Conservation (phyloP, 2,888 invertebrate species). For the Oscheius myriophilus region DNA sequence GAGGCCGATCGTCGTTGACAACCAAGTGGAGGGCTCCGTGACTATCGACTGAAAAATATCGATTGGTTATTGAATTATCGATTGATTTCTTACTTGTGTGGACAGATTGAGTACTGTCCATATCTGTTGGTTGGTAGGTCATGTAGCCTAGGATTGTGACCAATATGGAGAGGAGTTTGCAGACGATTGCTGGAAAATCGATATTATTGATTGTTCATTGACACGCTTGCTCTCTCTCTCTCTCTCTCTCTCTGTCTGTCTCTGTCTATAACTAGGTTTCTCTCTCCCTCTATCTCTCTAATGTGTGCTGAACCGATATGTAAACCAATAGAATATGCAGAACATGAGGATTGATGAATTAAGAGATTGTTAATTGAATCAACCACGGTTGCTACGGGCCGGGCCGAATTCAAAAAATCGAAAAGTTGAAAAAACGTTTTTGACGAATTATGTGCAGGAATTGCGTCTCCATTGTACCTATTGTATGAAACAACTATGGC, state of each 20-base stretch:
- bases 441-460: too few relatives aligned
- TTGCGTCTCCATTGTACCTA: too few relatives aligned
- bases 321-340: too few relatives aligned
- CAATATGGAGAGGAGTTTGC: slow-evolving; percentile 67
- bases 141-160: slow-evolving; percentile 68
- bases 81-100: slow-evolving; percentile 13
- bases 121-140: slow-evolving; percentile 64
- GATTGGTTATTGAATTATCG: background rate
- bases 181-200: slow-evolving; percentile 63
- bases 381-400: too few relatives aligned
- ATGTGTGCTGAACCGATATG: too few relatives aligned
- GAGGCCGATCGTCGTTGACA: slow-evolving; percentile 64
- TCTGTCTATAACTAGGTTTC: background rate
- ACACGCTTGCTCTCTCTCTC: background rate
- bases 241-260: background rate
- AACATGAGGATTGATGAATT: too few relatives aligned
- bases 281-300: too few relatives aligned
- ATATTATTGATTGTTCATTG: background rate
- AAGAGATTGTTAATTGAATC: too few relatives aligned
- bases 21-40: slow-evolving; percentile 65
- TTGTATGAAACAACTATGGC: too few relatives aligned
- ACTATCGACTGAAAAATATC: slow-evolving; percentile 48
- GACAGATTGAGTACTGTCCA: slow-evolving; percentile 55
- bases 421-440: too few relatives aligned
- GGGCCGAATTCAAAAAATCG: too few relatives aligned